These are phyloP conservation scores for Bombus difficillimus DNA, from an alignment of 1,140 invertebrate species.

Conservation along the genomic window DNA sequence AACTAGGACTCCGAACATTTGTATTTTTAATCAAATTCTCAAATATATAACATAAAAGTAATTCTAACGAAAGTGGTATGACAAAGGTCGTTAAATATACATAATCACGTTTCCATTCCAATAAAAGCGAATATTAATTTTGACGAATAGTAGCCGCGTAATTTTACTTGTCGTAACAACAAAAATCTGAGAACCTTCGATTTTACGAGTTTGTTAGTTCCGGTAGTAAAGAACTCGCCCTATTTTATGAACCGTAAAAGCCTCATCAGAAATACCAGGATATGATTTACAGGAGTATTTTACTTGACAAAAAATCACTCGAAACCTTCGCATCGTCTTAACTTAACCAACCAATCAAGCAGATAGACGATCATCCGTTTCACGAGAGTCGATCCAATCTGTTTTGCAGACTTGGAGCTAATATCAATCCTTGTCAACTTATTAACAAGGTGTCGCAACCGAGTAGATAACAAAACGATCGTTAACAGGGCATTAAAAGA, in stretches of 20 bases:
- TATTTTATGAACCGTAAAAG: too few species aligned
- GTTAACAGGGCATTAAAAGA: conserved; percentile 26
- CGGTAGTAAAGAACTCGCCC: too few species aligned
- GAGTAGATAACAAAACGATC: conserved; percentile 3
- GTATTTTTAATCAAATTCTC: not conserved
- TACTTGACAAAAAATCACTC: not conserved
- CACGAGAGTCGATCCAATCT: not conserved
- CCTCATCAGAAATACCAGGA: too few species aligned
- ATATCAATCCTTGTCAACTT: conserved; percentile 3
- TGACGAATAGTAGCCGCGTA: not conserved
- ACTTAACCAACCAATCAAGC: not conserved
- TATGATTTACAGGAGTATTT: too few species aligned
- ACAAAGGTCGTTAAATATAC: too few species aligned
- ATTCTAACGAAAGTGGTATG: too few species aligned
- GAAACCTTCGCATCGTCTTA: not conserved
- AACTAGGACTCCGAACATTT: not conserved
- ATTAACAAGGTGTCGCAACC: conserved; percentile 16
- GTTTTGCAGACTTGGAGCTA: not conserved
- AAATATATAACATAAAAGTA: too few species aligned
- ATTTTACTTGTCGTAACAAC: not conserved
- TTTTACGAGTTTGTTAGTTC: too few species aligned
- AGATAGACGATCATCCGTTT: not conserved
- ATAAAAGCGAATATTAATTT: not conserved
- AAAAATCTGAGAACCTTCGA: not conserved
- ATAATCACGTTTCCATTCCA: too few species aligned